phyloP scores from a whole-genome alignment of 2,113 vertebrate species.

The Cyanoderma ruficeps region DNA sequence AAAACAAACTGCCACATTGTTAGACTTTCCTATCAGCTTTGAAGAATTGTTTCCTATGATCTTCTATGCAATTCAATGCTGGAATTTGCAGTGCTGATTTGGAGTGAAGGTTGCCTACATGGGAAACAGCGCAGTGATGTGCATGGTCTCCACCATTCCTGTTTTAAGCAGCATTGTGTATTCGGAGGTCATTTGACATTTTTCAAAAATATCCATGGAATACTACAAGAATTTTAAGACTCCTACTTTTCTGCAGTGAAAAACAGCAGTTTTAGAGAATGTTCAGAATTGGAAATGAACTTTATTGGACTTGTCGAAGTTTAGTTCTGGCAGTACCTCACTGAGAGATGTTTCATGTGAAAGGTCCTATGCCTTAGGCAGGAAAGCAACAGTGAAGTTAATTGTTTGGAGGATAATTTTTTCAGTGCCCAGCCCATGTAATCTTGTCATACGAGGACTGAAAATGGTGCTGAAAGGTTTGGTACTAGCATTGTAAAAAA shows the following conservation, averaged over 20 bases:
- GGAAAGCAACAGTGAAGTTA: neutral
- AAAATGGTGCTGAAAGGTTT: neutral
- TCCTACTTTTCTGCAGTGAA: neutral
- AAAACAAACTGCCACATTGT: neutral
- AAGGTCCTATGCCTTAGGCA: neutral
- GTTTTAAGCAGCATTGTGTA: neutral
- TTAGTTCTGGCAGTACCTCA: neutral
- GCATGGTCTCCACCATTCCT: rapidly evolving
- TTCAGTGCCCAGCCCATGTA: rapidly evolving
- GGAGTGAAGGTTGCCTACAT: neutral
- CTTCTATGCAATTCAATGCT: neutral
- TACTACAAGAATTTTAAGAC: neutral
- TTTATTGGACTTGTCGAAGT: neutral
- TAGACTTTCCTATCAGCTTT: neutral
- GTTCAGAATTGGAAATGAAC: neutral
- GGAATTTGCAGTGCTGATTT: neutral
- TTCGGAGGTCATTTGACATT: neutral
- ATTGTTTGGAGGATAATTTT: neutral
- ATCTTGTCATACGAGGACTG: neutral
- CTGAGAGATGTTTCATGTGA: neutral
- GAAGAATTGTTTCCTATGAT: neutral
- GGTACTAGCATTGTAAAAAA: neutral
- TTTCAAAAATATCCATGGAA: neutral
- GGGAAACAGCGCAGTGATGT: neutral
- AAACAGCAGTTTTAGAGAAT: neutral